Base-by-base conservation (phyloP, 2,888 invertebrate genomes). In the Leptopterna dolabrata region DNA sequence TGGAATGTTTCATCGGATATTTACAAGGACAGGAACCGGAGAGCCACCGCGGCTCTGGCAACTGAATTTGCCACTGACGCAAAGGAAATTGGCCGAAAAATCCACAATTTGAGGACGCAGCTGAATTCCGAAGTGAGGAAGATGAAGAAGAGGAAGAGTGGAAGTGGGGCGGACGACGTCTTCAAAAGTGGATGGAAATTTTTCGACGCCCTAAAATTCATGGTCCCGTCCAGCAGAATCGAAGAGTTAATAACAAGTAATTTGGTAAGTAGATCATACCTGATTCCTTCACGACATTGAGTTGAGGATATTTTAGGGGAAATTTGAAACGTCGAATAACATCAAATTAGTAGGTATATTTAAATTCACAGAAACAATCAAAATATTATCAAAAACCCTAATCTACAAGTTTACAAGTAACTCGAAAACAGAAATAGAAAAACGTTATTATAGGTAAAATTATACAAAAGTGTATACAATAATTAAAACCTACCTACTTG, bases 51-150 rank as follows among this genome's bases (percentile, higher is more conserved):
- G 41, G 83, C 63, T 70, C 83, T 83, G 83, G 83, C 83, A 30
- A 83, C 13, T 83, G 83, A 83, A 83, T 83, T 83, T 63, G 83
- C 63, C 63, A 85, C 85, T 1, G 85, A 85, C 43, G 30, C 73
- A 6, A 85, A 85, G 19, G 73, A 85, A 85, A 73, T 85, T 27
- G 73, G 41, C 73, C 73, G 85, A 73, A 85, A 85, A 71, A 73
- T 73, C 63, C 85, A 85, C 73, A 85, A 85, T 73, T 41, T 85
- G 27, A 85, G 85, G 85, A 85, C 85, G 45, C 85, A 85, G 73
- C 73, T 85, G 4, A 82, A 82, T 36, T 29, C 55, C 83, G 83
- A 82, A 63, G 27, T 82, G 63, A 82, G 83, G 29, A 82, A 82
- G 63, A 27, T 55, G 9, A 82, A 82, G 27, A 82, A 82, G 83